Conservation (phyloP, 2,797 vertebrate species). For the Florisuga fusca region DNA sequence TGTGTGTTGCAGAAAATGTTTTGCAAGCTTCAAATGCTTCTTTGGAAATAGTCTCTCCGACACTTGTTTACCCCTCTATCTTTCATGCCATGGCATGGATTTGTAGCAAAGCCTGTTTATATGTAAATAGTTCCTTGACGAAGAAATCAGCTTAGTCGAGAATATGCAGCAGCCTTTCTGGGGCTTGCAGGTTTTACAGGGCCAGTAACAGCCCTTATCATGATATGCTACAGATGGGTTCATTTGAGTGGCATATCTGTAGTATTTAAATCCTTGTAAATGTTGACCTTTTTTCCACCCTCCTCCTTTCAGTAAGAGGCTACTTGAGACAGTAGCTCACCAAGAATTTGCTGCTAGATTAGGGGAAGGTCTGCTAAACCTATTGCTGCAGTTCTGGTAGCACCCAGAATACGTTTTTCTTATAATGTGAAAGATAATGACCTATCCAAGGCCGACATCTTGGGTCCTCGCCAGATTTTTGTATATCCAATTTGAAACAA, state of each 20-base stretch:
- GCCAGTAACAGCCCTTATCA: not conserved
- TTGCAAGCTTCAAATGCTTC: not conserved
- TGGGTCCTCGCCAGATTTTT: not conserved
- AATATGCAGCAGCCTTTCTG: not conserved
- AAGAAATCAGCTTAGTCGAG: not conserved
- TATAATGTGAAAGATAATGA: not conserved
- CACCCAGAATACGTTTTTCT: not conserved
- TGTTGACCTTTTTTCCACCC: accelerated
- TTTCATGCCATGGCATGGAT: not conserved
- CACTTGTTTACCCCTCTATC: not conserved
- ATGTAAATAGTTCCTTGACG: not conserved
- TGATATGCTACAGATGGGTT: not conserved
- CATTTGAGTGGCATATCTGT: not conserved
- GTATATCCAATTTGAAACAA: not conserved
- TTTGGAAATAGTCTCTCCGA: not conserved
- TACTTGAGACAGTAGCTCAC: not conserved
- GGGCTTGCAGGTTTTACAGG: not conserved
- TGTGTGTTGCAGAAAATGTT: not conserved
- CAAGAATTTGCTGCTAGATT: not conserved
- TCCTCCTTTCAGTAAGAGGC: accelerated
- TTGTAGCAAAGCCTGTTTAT: constrained; percentile 3
- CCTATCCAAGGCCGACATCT: not conserved
- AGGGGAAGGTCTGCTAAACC: not conserved
- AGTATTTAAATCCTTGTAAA: not conserved
- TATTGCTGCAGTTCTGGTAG: not conserved